These are phyloP conservation scores for Meta bourneti DNA, from an alignment of 2,888 invertebrate species.

Conservation along the genomic window DNA sequence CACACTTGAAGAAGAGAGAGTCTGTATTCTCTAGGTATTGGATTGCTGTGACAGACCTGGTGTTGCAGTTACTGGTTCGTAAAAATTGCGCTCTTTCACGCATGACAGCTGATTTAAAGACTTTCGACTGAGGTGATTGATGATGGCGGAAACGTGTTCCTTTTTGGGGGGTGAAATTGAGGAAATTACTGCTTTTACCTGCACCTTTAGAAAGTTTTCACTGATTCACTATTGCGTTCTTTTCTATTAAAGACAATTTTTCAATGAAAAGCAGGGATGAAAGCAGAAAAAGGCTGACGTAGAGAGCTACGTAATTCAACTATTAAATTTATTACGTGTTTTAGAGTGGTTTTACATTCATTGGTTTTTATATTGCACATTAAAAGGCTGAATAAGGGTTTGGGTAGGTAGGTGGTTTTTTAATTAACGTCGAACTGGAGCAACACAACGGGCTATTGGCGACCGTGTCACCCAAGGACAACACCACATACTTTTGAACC, in stretches of 20 bases:
- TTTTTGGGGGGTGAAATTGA: neutral
- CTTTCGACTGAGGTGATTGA: constrained; percentile 19
- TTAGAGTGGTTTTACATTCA: too few species aligned
- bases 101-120: constrained; percentile 5
- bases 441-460: too few species aligned
- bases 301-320: too few species aligned
- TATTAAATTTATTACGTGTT: too few species aligned
- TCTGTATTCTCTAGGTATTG: neutral
- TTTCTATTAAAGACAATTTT: neutral
- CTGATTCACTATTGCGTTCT: neutral
- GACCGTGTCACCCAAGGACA: too few species aligned
- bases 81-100: constrained; percentile 16
- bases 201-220: neutral
- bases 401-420: too few species aligned
- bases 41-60: neutral
- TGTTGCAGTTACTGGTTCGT: neutral
- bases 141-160: neutral
- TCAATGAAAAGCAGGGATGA: neutral
- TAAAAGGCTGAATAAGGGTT: too few species aligned
- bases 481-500: too few species aligned
- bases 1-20: neutral
- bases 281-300: too few species aligned
- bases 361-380: too few species aligned
- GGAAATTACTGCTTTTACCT: neutral
- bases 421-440: too few species aligned